Conservation (phyloP, 92 coral and sea anemone genomes). For the Umimayanthus kanabou region DNA sequence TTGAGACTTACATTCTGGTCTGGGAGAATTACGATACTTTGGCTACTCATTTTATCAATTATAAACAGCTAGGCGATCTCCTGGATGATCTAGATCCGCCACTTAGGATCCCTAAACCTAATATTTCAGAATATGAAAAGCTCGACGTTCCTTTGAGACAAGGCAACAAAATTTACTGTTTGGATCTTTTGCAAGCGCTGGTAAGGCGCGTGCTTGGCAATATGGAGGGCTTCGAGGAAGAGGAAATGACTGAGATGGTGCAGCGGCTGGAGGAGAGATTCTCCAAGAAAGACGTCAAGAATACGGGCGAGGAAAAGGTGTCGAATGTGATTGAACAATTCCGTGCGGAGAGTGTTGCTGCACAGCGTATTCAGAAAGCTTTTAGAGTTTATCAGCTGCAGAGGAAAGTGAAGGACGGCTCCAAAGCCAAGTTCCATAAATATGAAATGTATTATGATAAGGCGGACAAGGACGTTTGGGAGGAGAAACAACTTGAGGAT, state of each 20-base stretch:
- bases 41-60: constrained; percentile 83
- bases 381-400: constrained; percentile 74
- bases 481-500: constrained; percentile 72
- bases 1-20: constrained; percentile 86
- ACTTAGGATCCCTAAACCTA: constrained; percentile 90
- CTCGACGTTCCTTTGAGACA: constrained; percentile 82
- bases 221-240: constrained; percentile 85
- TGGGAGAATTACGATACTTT: constrained; percentile 91
- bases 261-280: constrained; percentile 76
- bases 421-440: constrained; percentile 71
- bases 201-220: constrained; percentile 86
- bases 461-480: constrained; percentile 80
- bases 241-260: constrained; percentile 76
- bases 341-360: constrained; percentile 67
- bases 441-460: constrained; percentile 66
- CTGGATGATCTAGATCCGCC: constrained; percentile 95
- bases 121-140: constrained; percentile 70
- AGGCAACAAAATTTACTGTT: constrained; percentile 77
- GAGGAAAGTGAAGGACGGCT: constrained; percentile 57
- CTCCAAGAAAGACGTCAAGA: constrained; percentile 58
- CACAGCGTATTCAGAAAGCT: constrained; percentile 78
- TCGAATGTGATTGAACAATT: constrained; percentile 61
- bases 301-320: constrained; percentile 62
- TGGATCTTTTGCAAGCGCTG: constrained; percentile 88
- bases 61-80: constrained; percentile 85